Percentiles rank a stretch among this genome's conserved stretches.
Evolutionary conservation across 2,113 vertebrate species (phyloP).

Genomic region (Orcinus orca): DNA sequence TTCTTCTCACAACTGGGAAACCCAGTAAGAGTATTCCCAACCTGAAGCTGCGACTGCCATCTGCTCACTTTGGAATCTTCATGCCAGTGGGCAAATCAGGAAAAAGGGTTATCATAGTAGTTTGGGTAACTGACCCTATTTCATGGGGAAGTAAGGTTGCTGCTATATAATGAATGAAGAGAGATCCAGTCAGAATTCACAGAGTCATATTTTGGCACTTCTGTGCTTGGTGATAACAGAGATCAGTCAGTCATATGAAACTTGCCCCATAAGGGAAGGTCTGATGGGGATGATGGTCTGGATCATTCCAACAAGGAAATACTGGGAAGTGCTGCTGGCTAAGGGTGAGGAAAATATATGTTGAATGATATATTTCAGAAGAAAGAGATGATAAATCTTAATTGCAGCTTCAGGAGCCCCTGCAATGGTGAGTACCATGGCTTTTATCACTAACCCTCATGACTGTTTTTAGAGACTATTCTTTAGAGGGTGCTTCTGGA

Average conservation of each 20-base stretch:
- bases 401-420: neutral
- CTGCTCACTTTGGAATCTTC: neutral
- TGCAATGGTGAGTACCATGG: neutral
- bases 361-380: neutral
- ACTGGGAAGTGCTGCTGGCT: neutral
- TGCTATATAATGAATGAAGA: no score
- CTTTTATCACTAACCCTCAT: neutral
- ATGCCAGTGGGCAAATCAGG: neutral
- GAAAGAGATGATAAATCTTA: neutral
- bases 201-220: neutral
- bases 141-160: neutral
- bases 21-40: neutral
- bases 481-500: neutral
- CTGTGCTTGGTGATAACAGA: neutral
- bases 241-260: neutral
- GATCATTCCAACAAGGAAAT: neutral
- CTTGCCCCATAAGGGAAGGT: fast-evolving
- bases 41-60: neutral
- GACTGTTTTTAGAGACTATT: neutral
- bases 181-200: neutral
- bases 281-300: neutral
- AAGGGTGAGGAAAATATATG: neutral
- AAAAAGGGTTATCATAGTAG: neutral
- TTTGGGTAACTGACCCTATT: no score
- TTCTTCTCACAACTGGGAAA: neutral